Evolutionary conservation across 1,140 invertebrate genomes (phyloP).

Genomic region (Macrobrachium rosenbergii): DNA sequence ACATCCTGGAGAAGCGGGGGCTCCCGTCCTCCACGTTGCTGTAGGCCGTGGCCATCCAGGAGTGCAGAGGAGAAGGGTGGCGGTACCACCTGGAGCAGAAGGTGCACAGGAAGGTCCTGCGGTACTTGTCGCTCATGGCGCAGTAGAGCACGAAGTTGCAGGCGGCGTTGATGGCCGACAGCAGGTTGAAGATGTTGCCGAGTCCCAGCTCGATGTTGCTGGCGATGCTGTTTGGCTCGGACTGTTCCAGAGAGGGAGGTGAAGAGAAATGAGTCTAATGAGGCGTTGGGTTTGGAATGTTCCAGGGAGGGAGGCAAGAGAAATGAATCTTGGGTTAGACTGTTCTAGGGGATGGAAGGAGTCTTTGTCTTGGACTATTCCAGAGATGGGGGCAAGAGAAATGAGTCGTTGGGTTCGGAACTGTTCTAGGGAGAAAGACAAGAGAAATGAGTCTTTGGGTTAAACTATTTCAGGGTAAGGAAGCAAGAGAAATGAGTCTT

Average conservation of each 20-base stretch:
- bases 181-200: constrained; percentile 82
- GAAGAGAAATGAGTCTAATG: background rate
- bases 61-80: constrained; percentile 59
- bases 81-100: constrained; percentile 73
- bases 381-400: background rate
- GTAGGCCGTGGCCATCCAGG: constrained; percentile 62
- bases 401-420: too few species aligned
- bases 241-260: constrained; percentile 17
- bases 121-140: constrained; percentile 82
- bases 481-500: constrained; percentile 57
- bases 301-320: background rate
- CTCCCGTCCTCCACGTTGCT: constrained; percentile 59
- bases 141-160: constrained; percentile 85
- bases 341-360: background rate
- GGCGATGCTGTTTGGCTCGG: constrained; percentile 70
- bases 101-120: constrained; percentile 78
- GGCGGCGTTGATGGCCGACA: constrained; percentile 80
- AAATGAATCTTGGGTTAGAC: constrained; percentile 57
- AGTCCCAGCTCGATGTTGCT: constrained; percentile 73
- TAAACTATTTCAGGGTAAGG: too few species aligned
- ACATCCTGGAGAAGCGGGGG: constrained; percentile 52
- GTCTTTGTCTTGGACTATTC: too few species aligned
- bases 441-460: too few species aligned
- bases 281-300: too few species aligned
- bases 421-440: too few species aligned